Conservation (phyloP, 2,113 vertebrate genomes). For the Gracilinanus agilis region DNA sequence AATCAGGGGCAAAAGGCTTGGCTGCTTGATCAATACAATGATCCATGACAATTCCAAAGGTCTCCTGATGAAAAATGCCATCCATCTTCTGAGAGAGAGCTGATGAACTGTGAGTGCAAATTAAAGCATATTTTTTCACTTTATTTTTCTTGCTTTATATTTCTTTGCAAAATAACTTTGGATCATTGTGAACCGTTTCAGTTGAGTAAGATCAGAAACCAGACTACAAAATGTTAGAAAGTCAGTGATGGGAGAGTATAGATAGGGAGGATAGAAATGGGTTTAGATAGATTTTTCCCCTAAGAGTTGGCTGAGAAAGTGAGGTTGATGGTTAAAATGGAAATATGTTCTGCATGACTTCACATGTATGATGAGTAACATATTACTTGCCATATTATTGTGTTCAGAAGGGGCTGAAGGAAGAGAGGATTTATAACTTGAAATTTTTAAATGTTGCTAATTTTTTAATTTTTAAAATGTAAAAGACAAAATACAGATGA, state of each 20-base stretch:
- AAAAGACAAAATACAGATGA: not conserved
- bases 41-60: not conserved
- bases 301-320: not conserved
- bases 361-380: not conserved
- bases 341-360: not conserved
- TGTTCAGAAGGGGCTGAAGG: not conserved
- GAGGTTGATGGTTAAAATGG: not conserved
- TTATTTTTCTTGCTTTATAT: not conserved
- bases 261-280: not conserved
- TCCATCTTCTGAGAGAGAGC: not conserved
- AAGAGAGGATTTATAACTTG: not conserved
- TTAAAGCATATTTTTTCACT: not conserved
- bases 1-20: not conserved
- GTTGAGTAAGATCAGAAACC: not conserved
- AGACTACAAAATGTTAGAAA: not conserved
- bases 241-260: not conserved
- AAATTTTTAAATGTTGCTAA: not conserved
- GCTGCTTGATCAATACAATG: not conserved
- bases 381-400: not conserved
- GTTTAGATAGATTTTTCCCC: not conserved
- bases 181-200: not conserved
- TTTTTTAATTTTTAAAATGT: not conserved
- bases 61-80: not conserved
- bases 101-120: not conserved
- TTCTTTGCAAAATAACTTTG: not conserved